A percentile compares a stretch with the other conserved stretches of the same genome.
Conservation (phyloP, 2,888 invertebrate species). For the Athetis lepigone region DNA sequence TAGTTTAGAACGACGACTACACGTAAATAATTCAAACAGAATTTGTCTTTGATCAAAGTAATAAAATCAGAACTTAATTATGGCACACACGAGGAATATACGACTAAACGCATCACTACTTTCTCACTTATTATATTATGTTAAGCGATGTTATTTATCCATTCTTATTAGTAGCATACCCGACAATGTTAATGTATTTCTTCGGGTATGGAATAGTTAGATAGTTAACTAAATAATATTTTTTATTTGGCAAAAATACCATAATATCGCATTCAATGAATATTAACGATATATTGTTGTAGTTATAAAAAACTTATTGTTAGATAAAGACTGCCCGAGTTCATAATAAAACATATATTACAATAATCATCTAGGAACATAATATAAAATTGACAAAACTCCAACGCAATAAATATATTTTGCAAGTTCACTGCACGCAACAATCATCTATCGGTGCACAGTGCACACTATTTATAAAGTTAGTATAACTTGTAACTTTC, state of each 20-base stretch:
- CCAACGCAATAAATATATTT: conserved; percentile 77
- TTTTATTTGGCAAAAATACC: conserved; percentile 4
- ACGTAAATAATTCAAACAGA: conserved; percentile 8
- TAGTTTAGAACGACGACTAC: conserved; percentile 4
- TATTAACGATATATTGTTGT: conserved; percentile 23
- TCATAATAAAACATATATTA: conserved; percentile 59
- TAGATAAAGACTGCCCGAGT: conserved; percentile 42
- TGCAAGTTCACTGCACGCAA: conserved; percentile 66
- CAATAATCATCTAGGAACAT: conserved; percentile 80
- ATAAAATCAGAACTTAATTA: conserved; percentile 47
- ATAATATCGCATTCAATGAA: conserved; percentile 2
- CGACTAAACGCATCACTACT: conserved; percentile 22
- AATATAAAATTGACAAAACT: conserved; percentile 84
- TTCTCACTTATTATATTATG: conserved; percentile 21
- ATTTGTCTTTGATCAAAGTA: conserved; percentile 24
- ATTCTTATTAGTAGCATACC: conserved; percentile 8
- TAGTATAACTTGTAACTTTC: conserved; percentile 8
- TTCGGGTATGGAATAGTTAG: conserved; percentile 21
- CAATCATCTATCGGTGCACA: conserved; percentile 14
- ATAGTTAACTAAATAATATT: conserved; percentile 6
- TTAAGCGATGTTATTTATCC: conserved; percentile 26
- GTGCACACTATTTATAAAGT: conserved; percentile 14
- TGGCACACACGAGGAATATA: conserved; percentile 58
- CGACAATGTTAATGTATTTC: conserved; percentile 26
- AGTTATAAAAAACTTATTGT: conserved; percentile 22